Conservation (phyloP, 2,797 vertebrate species). For the Acrossocheilus wenchowensis region DNA sequence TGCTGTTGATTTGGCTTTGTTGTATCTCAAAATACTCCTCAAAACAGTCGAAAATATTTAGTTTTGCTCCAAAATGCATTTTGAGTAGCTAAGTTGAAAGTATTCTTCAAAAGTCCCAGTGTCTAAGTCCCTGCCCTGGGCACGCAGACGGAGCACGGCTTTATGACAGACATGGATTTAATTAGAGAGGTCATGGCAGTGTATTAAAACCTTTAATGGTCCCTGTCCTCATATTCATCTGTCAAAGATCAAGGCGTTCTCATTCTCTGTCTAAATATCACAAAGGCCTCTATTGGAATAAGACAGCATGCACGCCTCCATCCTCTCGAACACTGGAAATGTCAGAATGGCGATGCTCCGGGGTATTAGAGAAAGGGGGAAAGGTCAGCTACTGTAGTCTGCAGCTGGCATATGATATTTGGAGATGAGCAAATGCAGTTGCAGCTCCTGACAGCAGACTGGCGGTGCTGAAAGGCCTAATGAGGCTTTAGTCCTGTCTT, state of each 20-base stretch:
- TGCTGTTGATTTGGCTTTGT: neutral
- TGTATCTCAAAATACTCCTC: neutral
- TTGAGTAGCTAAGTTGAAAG: neutral
- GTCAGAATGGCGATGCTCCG: slow-evolving; percentile 52
- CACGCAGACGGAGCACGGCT: neutral
- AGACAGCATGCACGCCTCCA: slow-evolving; percentile 41
- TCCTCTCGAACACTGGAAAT: slow-evolving; percentile 53
- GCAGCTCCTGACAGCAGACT: slow-evolving; percentile 39
- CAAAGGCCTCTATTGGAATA: slow-evolving; percentile 54
- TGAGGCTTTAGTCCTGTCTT: slow-evolving; percentile 16
- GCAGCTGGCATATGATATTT: slow-evolving; percentile 61
- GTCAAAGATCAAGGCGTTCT: slow-evolving; percentile 57
- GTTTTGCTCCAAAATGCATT: neutral
- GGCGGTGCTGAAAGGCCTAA: slow-evolving; percentile 13
- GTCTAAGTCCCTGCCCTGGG: neutral
- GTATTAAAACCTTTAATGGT: slow-evolving; percentile 48
- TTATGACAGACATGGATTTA: slow-evolving; percentile 45
- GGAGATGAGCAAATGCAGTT: slow-evolving; percentile 51
- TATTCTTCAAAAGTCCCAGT: slow-evolving; percentile 1
- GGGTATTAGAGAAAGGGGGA: slow-evolving; percentile 54
- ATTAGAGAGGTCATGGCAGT: slow-evolving; percentile 46
- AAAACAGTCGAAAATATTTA: neutral
- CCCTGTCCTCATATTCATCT: slow-evolving; percentile 56
- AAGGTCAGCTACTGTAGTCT: slow-evolving; percentile 62
- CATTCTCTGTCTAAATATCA: slow-evolving; percentile 64